Percentiles rank a stretch among this genome's conserved stretches.
Evolutionary conservation across 2,888 invertebrate species (phyloP).

Genomic region (Yponomeuta evonymella): DNA sequence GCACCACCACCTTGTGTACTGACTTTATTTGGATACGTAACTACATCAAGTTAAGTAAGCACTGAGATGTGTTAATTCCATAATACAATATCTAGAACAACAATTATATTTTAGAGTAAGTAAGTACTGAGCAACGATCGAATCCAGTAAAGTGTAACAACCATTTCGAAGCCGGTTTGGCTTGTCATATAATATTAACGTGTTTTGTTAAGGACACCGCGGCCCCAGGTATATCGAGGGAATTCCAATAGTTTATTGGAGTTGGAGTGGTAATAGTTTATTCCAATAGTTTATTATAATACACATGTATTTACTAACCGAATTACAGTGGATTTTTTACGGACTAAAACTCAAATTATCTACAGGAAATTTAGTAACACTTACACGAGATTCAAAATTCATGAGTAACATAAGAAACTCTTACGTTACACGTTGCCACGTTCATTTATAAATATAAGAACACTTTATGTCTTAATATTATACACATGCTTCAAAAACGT

Average conservation of each 20-base stretch:
- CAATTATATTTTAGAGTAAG: background rate
- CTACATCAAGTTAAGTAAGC: background rate
- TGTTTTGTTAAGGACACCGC: background rate
- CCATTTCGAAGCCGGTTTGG: background rate
- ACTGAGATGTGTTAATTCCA: background rate
- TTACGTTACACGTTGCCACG: constrained; percentile 17
- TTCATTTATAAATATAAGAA: constrained; percentile 63
- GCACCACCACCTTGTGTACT: background rate
- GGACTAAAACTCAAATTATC: background rate
- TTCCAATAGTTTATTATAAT: too few species aligned
- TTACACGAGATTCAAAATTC: background rate
- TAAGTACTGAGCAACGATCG: background rate
- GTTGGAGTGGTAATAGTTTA: too few species aligned
- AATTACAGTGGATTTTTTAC: too few species aligned
- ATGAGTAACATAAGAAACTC: background rate
- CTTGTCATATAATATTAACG: background rate
- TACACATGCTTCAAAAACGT: constrained; percentile 22
- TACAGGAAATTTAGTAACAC: background rate
- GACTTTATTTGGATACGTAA: background rate
- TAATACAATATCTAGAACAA: background rate
- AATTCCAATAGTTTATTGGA: too few species aligned
- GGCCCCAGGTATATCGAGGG: too few species aligned
- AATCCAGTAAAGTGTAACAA: background rate
- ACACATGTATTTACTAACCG: too few species aligned
- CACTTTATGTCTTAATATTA: constrained; percentile 63